phyloP scores from a whole-genome alignment of 2,888 invertebrate species.

The Xestobium rufovillosum region DNA sequence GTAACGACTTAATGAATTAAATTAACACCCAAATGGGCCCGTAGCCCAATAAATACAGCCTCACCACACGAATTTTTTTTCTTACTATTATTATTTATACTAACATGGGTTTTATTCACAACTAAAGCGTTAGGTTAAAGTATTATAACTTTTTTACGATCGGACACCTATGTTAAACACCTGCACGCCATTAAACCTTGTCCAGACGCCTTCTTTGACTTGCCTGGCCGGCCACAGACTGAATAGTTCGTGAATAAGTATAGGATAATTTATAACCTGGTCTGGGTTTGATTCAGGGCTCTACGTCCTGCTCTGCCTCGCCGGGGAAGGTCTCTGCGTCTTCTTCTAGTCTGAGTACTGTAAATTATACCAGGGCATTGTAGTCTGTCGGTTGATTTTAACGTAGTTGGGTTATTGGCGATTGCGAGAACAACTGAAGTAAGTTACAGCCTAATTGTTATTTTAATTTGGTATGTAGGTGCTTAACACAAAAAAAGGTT shows the following conservation, averaged over 20 bases:
- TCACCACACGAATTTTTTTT: too few species aligned
- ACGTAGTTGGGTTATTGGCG: background rate
- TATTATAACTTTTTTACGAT: constrained; percentile 35
- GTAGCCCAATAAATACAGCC: too few species aligned
- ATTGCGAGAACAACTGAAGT: too few species aligned
- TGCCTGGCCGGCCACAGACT: constrained; percentile 30
- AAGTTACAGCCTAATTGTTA: too few species aligned
- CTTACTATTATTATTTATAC: constrained; percentile 37
- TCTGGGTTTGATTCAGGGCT: constrained; percentile 36
- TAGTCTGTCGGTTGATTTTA: constrained; percentile 24
- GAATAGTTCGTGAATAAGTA: constrained; percentile 29
- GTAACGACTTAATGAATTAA: too few species aligned
- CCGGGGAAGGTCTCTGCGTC: constrained; percentile 21
- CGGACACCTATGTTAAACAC: constrained; percentile 32
- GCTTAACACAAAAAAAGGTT: too few species aligned
- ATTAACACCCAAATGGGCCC: too few species aligned
- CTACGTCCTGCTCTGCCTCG: constrained; percentile 24
- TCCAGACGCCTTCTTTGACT: constrained; percentile 30
- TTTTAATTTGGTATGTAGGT: too few species aligned
- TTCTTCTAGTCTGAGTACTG: constrained; percentile 30
- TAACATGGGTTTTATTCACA: constrained; percentile 30
- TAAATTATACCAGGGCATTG: constrained; percentile 36
- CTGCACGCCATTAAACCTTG: constrained; percentile 31
- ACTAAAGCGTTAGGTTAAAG: constrained; percentile 34
- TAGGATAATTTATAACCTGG: constrained; percentile 28